Base-by-base conservation (phyloP, 2,888 invertebrate genomes). In the Polydrusus tereticollis region DNA sequence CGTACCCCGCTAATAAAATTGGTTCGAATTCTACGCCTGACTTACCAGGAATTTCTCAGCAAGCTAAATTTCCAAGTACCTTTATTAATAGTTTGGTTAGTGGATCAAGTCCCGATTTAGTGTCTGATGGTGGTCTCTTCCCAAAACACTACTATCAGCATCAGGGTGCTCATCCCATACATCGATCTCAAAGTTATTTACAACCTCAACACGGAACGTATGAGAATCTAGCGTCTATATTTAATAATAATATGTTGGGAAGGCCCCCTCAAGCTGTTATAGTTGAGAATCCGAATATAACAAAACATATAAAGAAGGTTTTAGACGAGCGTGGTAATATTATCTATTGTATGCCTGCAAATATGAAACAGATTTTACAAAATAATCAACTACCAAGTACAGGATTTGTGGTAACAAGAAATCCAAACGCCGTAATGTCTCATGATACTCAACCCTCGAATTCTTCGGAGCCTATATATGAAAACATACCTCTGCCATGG, bases 21-120 rank as follows among this genome's bases (percentile, higher is more conserved):
- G 93, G 92, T 59, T 94, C 94, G 7, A 94, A 93, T 78, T 94
- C 94, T 0, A 95, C 95, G 0, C 95, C 95, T 0, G 95, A 95
- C 83, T 84, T 96, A 67, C 94, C 95, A 0, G 90, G 90, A 0
- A 91, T 92, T 1, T 90, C 91, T 67, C 92, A 62, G 16, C 83
- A 83, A 43, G 69, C 81, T 10, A 84, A 84, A 74, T 83, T 84
- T 8, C 82, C 82, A 52, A 77, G 77, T 41, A 80, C 82, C 29
- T 84, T 84, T 73, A 80, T 85, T 43, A 82, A 82, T 74, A 85
- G 79, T 0, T 89, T 92, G 73, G 92, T 92, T 0, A 91, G 92
- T 0, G 93, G 93, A 0, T 93, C 93, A 0, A 93, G 93, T 79
- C 93, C 93, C 0, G 93, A 94, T 83, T 84, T 94, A 73, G 93